Evolutionary conservation across 1,140 invertebrate species (phyloP).

Genomic region (Sarcophaga peregrina): DNA sequence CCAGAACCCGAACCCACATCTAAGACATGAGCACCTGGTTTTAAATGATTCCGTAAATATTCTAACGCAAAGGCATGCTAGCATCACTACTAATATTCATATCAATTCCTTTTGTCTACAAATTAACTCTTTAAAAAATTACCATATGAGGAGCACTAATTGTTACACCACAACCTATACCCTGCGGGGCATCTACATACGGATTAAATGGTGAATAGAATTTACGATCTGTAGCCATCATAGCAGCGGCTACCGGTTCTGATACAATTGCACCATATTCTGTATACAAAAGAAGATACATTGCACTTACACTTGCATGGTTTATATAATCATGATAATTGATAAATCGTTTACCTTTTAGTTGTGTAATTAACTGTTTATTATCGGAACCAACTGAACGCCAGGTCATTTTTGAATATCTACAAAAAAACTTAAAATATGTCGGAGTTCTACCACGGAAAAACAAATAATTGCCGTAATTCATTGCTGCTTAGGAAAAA

Average conservation of each 20-base stretch:
- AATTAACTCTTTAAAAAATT: conserved; percentile 50
- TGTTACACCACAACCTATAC: conserved; percentile 90
- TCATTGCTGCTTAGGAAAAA: neutral
- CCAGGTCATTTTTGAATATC: conserved; percentile 73
- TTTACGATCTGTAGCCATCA: conserved; percentile 87
- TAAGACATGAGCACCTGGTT: conserved; percentile 81
- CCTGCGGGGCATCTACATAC: conserved; percentile 91
- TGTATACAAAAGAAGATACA: conserved; percentile 70
- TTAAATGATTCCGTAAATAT: conserved; percentile 84
- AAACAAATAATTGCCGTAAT: no score
- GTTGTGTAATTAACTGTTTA: conserved; percentile 82
- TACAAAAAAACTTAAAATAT: neutral
- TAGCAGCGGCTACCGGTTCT: conserved; percentile 82
- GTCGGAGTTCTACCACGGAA: no score
- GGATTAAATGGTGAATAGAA: conserved; percentile 73
- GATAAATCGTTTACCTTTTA: conserved; percentile 74
- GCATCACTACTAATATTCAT: neutral
- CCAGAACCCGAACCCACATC: conserved; percentile 97
- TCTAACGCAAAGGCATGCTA: conserved; percentile 95
- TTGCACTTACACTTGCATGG: neutral
- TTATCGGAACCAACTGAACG: conserved; percentile 86
- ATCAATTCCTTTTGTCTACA: neutral
- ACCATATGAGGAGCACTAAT: conserved; percentile 99
- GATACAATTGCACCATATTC: conserved; percentile 87
- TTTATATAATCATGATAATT: conserved; percentile 30